Evolutionary conservation across 2,888 invertebrate species (phyloP), one percentile per base, ranked within the genome.

Genomic region (Chaitophorus viminalis): DNA sequence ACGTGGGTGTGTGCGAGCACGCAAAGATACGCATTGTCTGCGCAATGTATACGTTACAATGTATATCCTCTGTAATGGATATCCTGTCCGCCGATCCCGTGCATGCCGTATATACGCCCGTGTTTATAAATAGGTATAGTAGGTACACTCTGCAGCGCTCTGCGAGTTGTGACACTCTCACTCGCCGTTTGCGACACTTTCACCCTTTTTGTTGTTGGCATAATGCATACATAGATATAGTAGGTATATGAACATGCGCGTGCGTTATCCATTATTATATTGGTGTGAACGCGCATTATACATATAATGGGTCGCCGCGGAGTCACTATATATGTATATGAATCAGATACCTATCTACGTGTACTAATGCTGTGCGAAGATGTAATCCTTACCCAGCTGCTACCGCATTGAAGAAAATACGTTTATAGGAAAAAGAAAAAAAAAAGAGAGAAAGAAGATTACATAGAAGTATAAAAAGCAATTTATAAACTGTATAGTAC

Each of bases 181-280:
- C 86, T 86, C n/a, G n/a, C 29, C 17, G 60, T 86, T 72, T 72
- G 87, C 79, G 87, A 87, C 79, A 87, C 87, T 87, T 87, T 87
- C 87, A 81, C 87, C 81, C 87, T 87, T 75, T 87, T 81, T 74
- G 87, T 81, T 81, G 74, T 81, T 25, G 29, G 14, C n/a, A n/a
- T n/a, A 6, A 36, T 39, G 21, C 11, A 31, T 46, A 70, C 31
- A 14, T 39, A 39, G 39, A n/a, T 25, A 46, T 46, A 78, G 25
- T n/a, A 54, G 8, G n/a, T n/a, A n/a, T n/a, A n/a, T 83, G 33
- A 0, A 9, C 46, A 31, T 68, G 29, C 18, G 31, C 70, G 72
- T 31, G 72, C 54, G 33, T 72, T 78, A 86, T 86, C 79, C 79
- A 79, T 86, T 86, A 85, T n/a, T n/a, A n/a, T n/a, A n/a, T 81